Conservation (phyloP, 2,113 vertebrate species). For the Ptilorrhoa leucosticta region DNA sequence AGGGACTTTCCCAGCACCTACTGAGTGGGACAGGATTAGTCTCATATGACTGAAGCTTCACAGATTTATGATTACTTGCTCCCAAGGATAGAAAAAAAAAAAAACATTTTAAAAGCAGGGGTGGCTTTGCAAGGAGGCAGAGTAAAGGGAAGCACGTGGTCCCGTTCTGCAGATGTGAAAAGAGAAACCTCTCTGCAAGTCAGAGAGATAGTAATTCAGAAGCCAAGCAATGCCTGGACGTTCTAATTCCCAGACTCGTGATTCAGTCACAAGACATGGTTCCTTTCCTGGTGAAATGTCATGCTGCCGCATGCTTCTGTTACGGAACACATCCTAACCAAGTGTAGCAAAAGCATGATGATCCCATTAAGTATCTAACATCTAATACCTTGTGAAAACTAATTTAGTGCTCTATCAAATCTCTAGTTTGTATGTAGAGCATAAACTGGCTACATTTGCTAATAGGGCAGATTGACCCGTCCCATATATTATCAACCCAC, state of each 20-base stretch:
- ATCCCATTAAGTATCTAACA: conserved; percentile 51
- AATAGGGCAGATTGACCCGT: conserved; percentile 22
- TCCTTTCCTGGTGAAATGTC: conserved; percentile 32
- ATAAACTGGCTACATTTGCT: conserved; percentile 39
- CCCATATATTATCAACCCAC: not conserved
- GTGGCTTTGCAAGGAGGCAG: not conserved
- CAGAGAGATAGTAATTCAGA: not conserved
- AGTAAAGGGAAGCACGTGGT: not conserved
- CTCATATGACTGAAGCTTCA: not conserved
- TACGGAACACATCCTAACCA: conserved; percentile 24
- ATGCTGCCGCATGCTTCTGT: not conserved
- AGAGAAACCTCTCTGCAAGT: not conserved
- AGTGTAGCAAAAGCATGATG: conserved; percentile 44
- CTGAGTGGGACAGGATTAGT: not conserved
- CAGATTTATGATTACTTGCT: not conserved
- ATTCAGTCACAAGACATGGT: conserved; percentile 37
- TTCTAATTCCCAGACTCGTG: conserved; percentile 21
- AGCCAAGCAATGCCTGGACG: not conserved
- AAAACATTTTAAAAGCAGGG: not conserved
- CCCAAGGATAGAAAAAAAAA: not conserved
- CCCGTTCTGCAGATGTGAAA: not conserved
- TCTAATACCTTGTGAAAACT: conserved; percentile 39
- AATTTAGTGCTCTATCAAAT: conserved; percentile 62
- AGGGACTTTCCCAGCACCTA: not conserved
- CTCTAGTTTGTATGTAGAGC: conserved; percentile 66